Evolutionary conservation across 37 sponge, comb jelly and placozoan species (phyloP).

Genomic region (Eunapius fragilis): DNA sequence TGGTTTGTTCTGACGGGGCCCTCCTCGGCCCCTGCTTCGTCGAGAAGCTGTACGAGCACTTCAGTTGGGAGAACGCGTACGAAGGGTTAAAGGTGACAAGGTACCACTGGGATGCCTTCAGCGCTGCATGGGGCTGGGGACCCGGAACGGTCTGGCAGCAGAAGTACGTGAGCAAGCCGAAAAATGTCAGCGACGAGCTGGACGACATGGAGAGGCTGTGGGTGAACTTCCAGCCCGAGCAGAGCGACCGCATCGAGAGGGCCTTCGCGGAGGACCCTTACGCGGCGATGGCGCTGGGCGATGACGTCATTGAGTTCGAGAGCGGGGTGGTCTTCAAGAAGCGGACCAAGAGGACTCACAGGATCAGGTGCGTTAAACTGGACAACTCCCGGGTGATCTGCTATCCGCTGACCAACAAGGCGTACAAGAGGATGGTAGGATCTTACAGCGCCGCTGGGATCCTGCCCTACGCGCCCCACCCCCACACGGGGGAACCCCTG

Average conservation of each 20-base stretch:
- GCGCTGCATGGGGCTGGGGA: conserved; percentile 24
- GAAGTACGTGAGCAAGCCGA: not conserved
- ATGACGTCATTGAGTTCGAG: conserved; percentile 34
- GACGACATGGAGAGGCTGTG: conserved; percentile 3
- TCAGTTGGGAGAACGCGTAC: not conserved
- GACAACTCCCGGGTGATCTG: conserved; percentile 4
- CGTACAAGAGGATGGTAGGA: conserved; percentile 14
- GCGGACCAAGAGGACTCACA: not conserved
- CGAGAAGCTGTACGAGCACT: conserved; percentile 53
- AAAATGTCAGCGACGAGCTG: not conserved
- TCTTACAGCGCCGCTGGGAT: conserved; percentile 61
- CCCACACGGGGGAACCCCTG: conserved; percentile 52
- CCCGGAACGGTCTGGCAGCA: conserved; percentile 37
- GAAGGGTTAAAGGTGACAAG: conserved; percentile 18
- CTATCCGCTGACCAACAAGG: conserved; percentile 1
- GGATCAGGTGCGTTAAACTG: conserved; percentile 26
- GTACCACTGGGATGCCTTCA: conserved; percentile 30
- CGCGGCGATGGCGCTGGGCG: not conserved
- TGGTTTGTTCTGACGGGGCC: conserved; percentile 44
- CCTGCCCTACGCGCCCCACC: conserved; percentile 59
- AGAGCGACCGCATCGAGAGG: conserved; percentile 16
- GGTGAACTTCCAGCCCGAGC: conserved; percentile 22
- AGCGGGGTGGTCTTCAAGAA: conserved; percentile 23
- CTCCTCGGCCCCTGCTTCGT: conserved; percentile 59
- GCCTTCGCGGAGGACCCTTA: conserved; percentile 6